Base-by-base conservation (phyloP, 2,797 vertebrate species). In the Gymnothorax reevesii region DNA sequence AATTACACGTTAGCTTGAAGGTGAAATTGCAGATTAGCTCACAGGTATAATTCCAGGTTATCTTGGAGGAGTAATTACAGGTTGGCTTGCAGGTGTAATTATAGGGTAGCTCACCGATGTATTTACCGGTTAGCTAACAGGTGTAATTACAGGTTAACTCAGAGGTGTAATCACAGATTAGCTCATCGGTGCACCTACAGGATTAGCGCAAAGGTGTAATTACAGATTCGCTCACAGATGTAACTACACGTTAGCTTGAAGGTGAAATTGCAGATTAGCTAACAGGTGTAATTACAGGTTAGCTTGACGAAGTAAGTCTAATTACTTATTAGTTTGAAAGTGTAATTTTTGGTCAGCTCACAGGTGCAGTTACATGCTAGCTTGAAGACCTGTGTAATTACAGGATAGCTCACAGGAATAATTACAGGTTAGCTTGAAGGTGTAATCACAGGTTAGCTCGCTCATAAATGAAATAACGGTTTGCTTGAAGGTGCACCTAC, bases 11-110 rank as follows among this genome's bases (percentile, higher is more conserved):
- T n/a, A n/a, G n/a, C n/a, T n/a, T n/a, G n/a, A n/a, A n/a, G n/a
- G n/a, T n/a, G n/a, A n/a, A n/a, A n/a, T n/a, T 33, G 17, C 54
- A 33, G 13, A 8, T 82, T 2, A 1, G 13, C 77, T 20, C 6
- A 12, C n/a, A 10, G 22, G 12, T 83, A 87, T 94, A 97, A 96
- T 99, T 93, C 99, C 98, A 99, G 7, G 98, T 99, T n/a, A n/a
- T n/a, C n/a, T n/a, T n/a, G n/a, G n/a, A n/a, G n/a, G n/a, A n/a
- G n/a, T n/a, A n/a, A n/a, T n/a, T n/a, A n/a, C n/a, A n/a, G n/a
- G n/a, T n/a, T n/a, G n/a, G n/a, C n/a, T n/a, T n/a, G n/a, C 75
- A 79, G 13, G 42, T 77, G 0, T n/a, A 15, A 8, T 59, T 59
- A 59, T 15, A 59, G n/a, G 57, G 8, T 73, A 42, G n/a, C n/a